Evolutionary conservation across 2,888 invertebrate genomes (phyloP).

Genomic region (Argynnis bischoffii): DNA sequence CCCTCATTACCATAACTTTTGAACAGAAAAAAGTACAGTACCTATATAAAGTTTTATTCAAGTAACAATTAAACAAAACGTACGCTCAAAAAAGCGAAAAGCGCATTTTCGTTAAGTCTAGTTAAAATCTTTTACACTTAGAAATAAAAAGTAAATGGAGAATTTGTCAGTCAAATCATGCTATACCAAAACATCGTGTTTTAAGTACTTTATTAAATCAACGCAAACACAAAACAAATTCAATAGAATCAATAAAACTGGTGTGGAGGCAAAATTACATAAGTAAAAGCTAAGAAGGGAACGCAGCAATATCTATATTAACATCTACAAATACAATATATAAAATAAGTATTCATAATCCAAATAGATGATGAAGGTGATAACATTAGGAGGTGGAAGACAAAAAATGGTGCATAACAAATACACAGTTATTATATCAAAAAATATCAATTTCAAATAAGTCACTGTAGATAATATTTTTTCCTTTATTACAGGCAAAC

Average conservation of each 20-base stretch:
- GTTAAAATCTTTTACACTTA: too few relatives aligned
- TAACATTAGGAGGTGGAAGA: constrained; percentile 32
- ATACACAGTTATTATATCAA: not conserved
- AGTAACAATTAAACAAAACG: too few relatives aligned
- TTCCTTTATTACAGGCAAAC: not conserved
- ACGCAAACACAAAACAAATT: constrained; percentile 47
- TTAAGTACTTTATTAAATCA: constrained; percentile 51
- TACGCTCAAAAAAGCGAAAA: too few relatives aligned
- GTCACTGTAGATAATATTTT: not conserved
- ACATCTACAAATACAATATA: constrained; percentile 25
- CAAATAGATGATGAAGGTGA: constrained; percentile 11
- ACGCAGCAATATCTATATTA: constrained; percentile 31
- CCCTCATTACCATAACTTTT: too few relatives aligned
- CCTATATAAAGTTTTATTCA: too few relatives aligned
- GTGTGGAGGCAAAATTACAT: constrained; percentile 38
- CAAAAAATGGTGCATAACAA: constrained; percentile 16
- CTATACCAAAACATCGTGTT: constrained; percentile 27
- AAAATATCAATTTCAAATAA: constrained; percentile 5
- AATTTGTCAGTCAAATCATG: constrained; percentile 8
- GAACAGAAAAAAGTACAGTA: too few relatives aligned
- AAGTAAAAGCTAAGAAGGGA: constrained; percentile 34
- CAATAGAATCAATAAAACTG: constrained; percentile 48
- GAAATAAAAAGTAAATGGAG: not conserved
- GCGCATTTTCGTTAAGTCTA: too few relatives aligned
- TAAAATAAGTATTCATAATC: constrained; percentile 25